These are phyloP conservation scores for Acridotheres tristis DNA, from an alignment of 2,797 vertebrate species.

Conservation along the genomic window DNA sequence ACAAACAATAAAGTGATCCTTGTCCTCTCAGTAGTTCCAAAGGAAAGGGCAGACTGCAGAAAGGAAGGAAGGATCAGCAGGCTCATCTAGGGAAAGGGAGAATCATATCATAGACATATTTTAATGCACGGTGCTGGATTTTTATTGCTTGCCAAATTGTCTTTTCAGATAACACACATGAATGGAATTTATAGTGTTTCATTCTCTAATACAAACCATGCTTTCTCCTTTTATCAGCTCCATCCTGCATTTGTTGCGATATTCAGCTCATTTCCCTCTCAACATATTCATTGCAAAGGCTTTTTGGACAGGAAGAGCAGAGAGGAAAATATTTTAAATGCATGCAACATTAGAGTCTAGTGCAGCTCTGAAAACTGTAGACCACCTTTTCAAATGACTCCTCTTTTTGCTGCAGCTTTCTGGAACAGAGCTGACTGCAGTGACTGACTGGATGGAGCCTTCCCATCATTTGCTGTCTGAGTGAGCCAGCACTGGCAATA, in stretches of 20 bases:
- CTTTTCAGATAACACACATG: constrained; percentile 58
- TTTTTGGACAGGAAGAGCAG: neutral
- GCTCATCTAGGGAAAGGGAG: neutral
- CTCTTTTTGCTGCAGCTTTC: neutral
- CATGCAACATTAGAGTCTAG: neutral
- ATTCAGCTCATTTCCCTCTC: constrained; percentile 60
- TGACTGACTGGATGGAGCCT: neutral
- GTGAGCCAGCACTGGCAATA: neutral
- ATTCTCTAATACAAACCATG: constrained; percentile 49
- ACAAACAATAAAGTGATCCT: neutral
- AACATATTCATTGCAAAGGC: neutral
- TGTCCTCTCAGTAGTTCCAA: neutral
- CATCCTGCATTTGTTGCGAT: neutral
- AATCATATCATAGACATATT: constrained; percentile 1
- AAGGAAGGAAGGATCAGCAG: neutral
- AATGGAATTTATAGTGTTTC: constrained; percentile 59
- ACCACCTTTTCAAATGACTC: neutral
- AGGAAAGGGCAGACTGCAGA: neutral
- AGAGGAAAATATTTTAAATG: constrained; percentile 14
- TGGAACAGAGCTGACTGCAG: neutral
- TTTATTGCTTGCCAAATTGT: constrained; percentile 65
- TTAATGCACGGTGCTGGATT: constrained; percentile 41
- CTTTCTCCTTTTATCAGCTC: constrained; percentile 56
- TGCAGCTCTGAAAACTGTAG: neutral
- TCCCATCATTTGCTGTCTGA: neutral